Base-by-base conservation (phyloP, 2,888 invertebrate species). In the Scelioninae gen. 2 region DNA sequence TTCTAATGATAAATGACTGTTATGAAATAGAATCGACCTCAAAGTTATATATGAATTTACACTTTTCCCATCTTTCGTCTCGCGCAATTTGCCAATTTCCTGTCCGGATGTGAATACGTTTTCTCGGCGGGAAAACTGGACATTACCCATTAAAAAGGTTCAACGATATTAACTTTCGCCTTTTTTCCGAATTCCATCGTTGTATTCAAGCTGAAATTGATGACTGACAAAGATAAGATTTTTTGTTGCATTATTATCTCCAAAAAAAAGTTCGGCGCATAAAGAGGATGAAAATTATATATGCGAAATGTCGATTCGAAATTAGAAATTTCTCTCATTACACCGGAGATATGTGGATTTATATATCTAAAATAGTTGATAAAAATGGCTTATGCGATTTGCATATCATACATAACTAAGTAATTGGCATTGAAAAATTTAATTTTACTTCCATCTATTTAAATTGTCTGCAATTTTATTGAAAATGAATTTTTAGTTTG, bases 211-310 rank as follows among this genome's bases (percentile, higher is more conserved):
- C 35, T 65, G 64, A 55, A 65, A 57, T 22, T 35, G 41, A 53
- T 64, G 64, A 35, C 13, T 22, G 19, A 15, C 7, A 5, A 1
- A 19, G 45, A 53, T 64, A 64, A 35, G 16, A 16, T 53, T 64
- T 64, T 53, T 55, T 64, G 64, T 37, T 25, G 53, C 37, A 39
- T 61, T 39, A 46, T 50, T 46, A 60, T 37, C 10, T 31, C 18
- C 39, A 18, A 46, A 50, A 61, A 61, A 50, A 41, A 11, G 4
- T 11, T 25, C 31, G 22, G 7, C 35, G 11, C 33, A 33, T 10
- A 16, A 45, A 46, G 58, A 46, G 46, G 46, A 46, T 60, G 58
- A 60, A 46, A 60, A 60, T 60, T 35, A 35, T 22, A 60, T 7
- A n/a, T 45, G n/a, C n/a, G 25, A 58, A 22, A 35, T 48, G 33